phyloP scores from a whole-genome alignment of 1,140 invertebrate genomes.

The Manduca sexta region DNA sequence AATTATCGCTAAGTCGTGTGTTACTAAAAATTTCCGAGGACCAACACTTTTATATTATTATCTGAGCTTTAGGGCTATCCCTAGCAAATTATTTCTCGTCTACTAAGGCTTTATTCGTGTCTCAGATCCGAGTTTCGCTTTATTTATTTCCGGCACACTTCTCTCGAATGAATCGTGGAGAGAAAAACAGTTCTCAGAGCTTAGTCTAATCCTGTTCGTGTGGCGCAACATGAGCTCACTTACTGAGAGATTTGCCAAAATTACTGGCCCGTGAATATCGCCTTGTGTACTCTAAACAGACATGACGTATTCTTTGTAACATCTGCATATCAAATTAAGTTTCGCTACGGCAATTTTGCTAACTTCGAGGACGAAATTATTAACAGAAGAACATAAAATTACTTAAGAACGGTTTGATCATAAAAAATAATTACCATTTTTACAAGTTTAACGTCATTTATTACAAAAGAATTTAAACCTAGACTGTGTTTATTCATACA shows the following conservation, averaged over 20 bases:
- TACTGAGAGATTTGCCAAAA: constrained; percentile 39
- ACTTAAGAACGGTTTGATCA: too few species aligned
- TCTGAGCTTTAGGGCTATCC: constrained; percentile 3
- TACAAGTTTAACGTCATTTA: too few species aligned
- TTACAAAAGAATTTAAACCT: too few species aligned
- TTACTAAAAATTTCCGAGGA: constrained; percentile 3
- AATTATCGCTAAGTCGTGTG: background rate
- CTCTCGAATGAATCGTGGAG: constrained; percentile 35
- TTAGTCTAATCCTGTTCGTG: constrained; percentile 42
- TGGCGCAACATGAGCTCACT: constrained; percentile 30
- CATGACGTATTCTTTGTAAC: background rate
- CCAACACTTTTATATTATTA: constrained; percentile 8
- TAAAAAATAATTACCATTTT: too few species aligned
- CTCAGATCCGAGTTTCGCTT: constrained; percentile 18
- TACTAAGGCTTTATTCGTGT: constrained; percentile 21
- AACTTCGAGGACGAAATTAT: too few species aligned
- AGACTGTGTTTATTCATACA: too few species aligned
- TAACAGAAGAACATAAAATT: too few species aligned
- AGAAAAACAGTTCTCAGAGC: constrained; percentile 45
- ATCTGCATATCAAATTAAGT: background rate
- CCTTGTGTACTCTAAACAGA: constrained; percentile 1
- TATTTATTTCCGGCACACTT: constrained; percentile 31
- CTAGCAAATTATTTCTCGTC: constrained; percentile 12
- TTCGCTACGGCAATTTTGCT: too few species aligned
- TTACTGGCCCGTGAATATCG: constrained; percentile 19